These are phyloP conservation scores for Anabas testudineus DNA, from an alignment of 2,797 vertebrate genomes.

Conservation along the genomic window DNA sequence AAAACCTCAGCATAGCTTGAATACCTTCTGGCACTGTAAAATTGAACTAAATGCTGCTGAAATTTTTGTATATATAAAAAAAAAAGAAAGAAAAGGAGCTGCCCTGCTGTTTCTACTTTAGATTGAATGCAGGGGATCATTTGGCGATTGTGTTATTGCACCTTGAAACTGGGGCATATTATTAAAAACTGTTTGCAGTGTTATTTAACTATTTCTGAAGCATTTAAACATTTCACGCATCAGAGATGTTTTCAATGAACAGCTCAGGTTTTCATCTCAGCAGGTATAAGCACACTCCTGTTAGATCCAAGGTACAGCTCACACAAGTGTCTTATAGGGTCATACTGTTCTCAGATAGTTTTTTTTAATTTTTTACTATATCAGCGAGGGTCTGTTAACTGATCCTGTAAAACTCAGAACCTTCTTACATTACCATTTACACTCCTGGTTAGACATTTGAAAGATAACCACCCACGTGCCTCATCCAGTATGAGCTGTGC, in stretches of 20 bases:
- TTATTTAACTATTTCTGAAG: constrained; percentile 23
- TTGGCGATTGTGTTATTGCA: constrained; percentile 22
- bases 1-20: constrained; percentile 9
- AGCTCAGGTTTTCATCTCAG: constrained; percentile 9
- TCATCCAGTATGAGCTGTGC: background rate
- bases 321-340: background rate
- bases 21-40: constrained; percentile 5
- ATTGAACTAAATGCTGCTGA: constrained; percentile 13
- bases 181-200: constrained; percentile 8
- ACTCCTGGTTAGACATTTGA: background rate
- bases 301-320: background rate
- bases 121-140: background rate
- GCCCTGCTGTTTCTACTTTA: constrained; percentile 3
- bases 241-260: constrained; percentile 24
- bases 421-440: background rate
- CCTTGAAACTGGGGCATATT: constrained; percentile 7
- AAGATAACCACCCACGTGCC: background rate
- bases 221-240: background rate
- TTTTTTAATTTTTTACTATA: background rate
- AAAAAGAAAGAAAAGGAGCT: background rate
- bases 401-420: background rate
- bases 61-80: background rate
- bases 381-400: background rate
- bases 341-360: background rate
- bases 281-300: constrained; percentile 10